These are phyloP conservation scores for Ladona fulva DNA, from an alignment of 1,140 invertebrate species.

Conservation along the genomic window DNA sequence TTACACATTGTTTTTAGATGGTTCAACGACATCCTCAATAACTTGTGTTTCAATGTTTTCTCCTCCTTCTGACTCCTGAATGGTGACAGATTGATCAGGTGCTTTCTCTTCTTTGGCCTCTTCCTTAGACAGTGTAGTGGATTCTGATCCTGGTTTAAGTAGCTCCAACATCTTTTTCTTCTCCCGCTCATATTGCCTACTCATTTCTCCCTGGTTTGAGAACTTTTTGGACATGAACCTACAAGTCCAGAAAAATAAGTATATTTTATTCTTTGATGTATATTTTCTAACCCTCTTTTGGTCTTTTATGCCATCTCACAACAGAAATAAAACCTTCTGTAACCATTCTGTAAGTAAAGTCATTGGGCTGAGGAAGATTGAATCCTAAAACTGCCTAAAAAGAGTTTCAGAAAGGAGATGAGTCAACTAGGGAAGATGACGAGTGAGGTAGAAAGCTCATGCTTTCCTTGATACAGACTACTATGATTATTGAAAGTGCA, in stretches of 20 bases:
- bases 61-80: background rate
- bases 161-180: slow-evolving; percentile 34
- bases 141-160: slow-evolving; percentile 10
- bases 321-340: too few species aligned
- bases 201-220: slow-evolving; percentile 19
- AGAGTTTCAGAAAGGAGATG: too few species aligned
- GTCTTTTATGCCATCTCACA: too few species aligned
- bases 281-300: too few species aligned
- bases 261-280: slow-evolving; percentile 19
- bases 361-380: too few species aligned
- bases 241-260: slow-evolving; percentile 24
- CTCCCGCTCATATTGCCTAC: slow-evolving; percentile 32
- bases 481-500: too few species aligned
- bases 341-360: too few species aligned
- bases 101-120: background rate
- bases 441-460: too few species aligned
- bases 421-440: too few species aligned
- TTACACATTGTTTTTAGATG: background rate
- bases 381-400: too few species aligned
- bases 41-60: background rate
- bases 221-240: slow-evolving; percentile 33
- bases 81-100: background rate
- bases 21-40: background rate
- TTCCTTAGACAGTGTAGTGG: background rate
- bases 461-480: too few species aligned